Base-by-base conservation (phyloP, 2,888 invertebrate genomes). In the Uropetala carovei region DNA sequence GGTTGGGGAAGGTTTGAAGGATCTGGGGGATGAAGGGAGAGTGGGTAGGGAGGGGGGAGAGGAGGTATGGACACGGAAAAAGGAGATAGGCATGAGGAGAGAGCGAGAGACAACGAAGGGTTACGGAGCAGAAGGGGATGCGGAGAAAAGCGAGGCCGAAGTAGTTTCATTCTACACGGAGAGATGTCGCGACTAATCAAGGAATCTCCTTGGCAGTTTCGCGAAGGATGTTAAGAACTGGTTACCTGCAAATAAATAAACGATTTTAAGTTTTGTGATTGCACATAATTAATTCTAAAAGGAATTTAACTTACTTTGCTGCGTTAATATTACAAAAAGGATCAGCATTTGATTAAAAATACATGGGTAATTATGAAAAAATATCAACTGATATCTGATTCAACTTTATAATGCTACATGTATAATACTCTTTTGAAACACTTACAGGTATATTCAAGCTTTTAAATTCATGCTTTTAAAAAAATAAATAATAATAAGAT, bases 181-280 rank as follows among this genome's bases (percentile, higher is more conserved):
- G 89, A 89, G 89, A 89, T 89, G 89, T 64, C 89, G 64, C 89
- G n/a, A 89, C 60, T 56, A 89, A 89, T 89, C 89, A 89, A 64
- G 60, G 64, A 89, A 64, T 43, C n/a, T 43, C 64, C 64, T 11
- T 18, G 30, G n/a, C 56, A 43, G 43, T 89, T 43, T 64, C 18
- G n/a, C 18, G 64, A 16, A 64, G 58, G 68, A 68, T 64, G n/a
- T n/a, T 57, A 83, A 57, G 83, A 56, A 16, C 18, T 56, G 83
- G 16, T n/a, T 43, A 18, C 57, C 30, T 18, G n/a, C 0, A 43
- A 18, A 18, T 9, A 56, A 64, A 64, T 16, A 64, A 13, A 64
- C 7, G n/a, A 64, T 43, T 43, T 43, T 43, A 43, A 5, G 43
- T 43, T 43, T 43, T 43, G 43, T 43, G 43, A 43, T 43, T 43